Base-by-base conservation (phyloP, 2,797 vertebrate species). In the Chiroxiphia lanceolata region DNA sequence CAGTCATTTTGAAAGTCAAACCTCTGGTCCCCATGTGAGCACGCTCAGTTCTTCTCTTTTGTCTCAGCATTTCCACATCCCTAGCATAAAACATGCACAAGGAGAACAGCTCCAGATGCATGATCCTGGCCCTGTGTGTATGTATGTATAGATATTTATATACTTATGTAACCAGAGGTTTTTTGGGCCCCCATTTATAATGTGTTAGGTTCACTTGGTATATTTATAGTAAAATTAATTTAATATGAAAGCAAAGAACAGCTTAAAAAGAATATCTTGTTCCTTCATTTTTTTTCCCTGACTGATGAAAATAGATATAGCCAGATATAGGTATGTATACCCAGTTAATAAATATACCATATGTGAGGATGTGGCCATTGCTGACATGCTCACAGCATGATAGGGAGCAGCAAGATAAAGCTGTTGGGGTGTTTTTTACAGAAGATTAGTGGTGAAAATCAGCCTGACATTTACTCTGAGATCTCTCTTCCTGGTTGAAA, bases 141-240 rank as follows among this genome's bases (percentile, higher is more conserved):
- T 20, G 6, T 47, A 11, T 29, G 31, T 33, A 13, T 2, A 79
- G 22, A 29, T n/a, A 67, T 26, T 79, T 72, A 51, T 10, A 20
- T 14, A 36, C 1, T 2, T 38, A 42, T 1, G 0, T 26, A 31
- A 84, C 11, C 18, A 20, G 40, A 69, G 60, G 1, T 6, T 20
- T 59, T 50, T 16, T 6, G 8, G 21, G 6, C 10, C 53, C 53
- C 11, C 4, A 4, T 34, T 74, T 86, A 16, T 45, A 59, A 42
- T 33, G 13, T 5, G 33, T 45, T 25, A 53, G 7, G 15, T 86
- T 94, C 17, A 36, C 6, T 31, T 42, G 21, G 13, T 51, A 3
- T 27, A 42, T 64, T 75, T 75, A 17, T 64, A 71, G 21, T 19
- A 57, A 57, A 81, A 59, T 10, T 31, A 56, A 70, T 70, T n/a